These are phyloP conservation scores for Microctenopoma steveboyesi DNA, from an alignment of 2,797 vertebrate genomes.

Conservation along the genomic window DNA sequence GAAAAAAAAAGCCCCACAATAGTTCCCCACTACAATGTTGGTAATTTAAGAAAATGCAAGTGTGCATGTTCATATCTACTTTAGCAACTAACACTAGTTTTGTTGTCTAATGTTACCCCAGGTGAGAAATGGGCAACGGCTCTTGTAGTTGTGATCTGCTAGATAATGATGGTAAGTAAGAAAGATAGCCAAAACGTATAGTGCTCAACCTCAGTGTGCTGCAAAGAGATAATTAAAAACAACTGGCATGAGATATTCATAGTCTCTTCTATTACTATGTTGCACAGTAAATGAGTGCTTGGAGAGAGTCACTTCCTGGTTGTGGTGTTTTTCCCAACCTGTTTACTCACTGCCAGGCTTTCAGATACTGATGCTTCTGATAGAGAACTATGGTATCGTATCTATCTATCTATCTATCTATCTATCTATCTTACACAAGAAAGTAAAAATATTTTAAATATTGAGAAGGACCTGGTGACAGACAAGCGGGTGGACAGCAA, in stretches of 20 bases:
- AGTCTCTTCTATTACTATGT: slow-evolving; percentile 23
- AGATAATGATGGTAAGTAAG: slow-evolving; percentile 44
- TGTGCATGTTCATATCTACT: background rate
- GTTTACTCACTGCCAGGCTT: background rate
- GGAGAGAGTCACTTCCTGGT: slow-evolving; percentile 21
- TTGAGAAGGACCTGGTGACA: background rate
- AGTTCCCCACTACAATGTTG: slow-evolving; percentile 13
- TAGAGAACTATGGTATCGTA: too few species aligned
- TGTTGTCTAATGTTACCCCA: slow-evolving; percentile 15
- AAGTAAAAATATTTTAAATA: too few species aligned
- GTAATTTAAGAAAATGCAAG: slow-evolving; percentile 38
- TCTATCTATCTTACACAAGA: too few species aligned
- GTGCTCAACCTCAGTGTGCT: slow-evolving; percentile 23
- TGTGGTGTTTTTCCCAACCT: background rate
- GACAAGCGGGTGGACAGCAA: background rate
- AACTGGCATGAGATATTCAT: slow-evolving; percentile 49
- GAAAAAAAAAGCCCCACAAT: slow-evolving; percentile 37
- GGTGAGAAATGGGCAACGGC: slow-evolving; percentile 32
- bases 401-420: too few species aligned
- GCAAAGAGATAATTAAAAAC: slow-evolving; percentile 58
- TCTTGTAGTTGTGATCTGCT: slow-evolving; percentile 25
- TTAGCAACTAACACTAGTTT: slow-evolving; percentile 6
- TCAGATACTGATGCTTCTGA: background rate
- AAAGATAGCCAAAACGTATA: slow-evolving; percentile 36
- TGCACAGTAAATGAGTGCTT: slow-evolving; percentile 16